Base-by-base conservation (phyloP, 2,797 vertebrate species). In the Craterocephalus amniculus region DNA sequence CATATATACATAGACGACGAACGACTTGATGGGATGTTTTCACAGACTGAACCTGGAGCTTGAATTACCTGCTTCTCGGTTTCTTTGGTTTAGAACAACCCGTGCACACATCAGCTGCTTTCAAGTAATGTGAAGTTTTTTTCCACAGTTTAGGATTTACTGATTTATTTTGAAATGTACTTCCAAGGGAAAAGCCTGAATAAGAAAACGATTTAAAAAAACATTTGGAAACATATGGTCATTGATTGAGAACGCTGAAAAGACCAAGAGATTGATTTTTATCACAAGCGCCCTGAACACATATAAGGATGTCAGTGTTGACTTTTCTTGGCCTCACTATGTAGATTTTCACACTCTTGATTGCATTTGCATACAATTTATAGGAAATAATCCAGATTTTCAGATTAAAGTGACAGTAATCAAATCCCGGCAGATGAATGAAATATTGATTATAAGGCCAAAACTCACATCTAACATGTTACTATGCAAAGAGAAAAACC, bases 361-460 rank as follows among this genome's bases (percentile, higher is more conserved):
- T 51, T 14, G 45, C 22, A 78, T 88, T 78, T 76, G 29, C 72
- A 83, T 72, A 58, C 27, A 71, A 26, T 69, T 67, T 68, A 56
- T 2, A 27, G 22, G n/a, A 59, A 38, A 16, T 9, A 26, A 45
- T 10, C 26, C 2, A 20, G 32, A 38, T 62, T 56, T 1, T 31
- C 36, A 67, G 58, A 77, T 70, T 60, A 65, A 76, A 67, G 20
- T 26, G 36, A 49, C 31, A 36, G 32, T 5, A 58, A 72, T 72
- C 14, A 76, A 61, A 74, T 55, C 6, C 29, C 12, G 3, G 11
- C 10, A 32, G 60, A 58, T 55, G 0, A 27, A 9, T 48, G 4
- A 68, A 57, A 48, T 29, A 72, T n/a, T 58, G 18, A 49, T 35
- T 27, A 27, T 62, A 34, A 18, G 20, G 4, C 7, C 16, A 24